Percentiles rank a stretch among this genome's conserved stretches.
These are phyloP conservation scores for Agrotis exclamationis DNA, from an alignment of 2,888 invertebrate species.

Conservation along the genomic window DNA sequence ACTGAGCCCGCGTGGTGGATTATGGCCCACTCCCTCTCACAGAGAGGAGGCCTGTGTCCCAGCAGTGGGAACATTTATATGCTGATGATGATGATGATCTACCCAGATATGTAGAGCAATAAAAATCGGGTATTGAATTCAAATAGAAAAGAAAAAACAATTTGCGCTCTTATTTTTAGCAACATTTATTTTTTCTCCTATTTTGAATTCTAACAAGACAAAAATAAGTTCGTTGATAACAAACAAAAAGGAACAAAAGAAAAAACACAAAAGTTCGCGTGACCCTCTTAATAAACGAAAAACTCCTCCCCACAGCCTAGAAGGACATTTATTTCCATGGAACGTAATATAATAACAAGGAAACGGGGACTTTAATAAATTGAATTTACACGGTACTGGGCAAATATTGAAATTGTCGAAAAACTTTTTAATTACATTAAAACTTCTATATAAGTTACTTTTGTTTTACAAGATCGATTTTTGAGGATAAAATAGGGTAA, in stretches of 20 bases:
- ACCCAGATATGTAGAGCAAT: background rate
- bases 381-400: constrained; percentile 7
- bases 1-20: too few species aligned
- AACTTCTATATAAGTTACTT: background rate
- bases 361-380: constrained; percentile 35
- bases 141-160: background rate
- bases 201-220: constrained; percentile 2
- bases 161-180: background rate
- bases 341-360: constrained; percentile 27
- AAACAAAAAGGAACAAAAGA: constrained; percentile 5
- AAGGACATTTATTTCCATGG: constrained; percentile 29
- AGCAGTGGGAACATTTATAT: too few species aligned
- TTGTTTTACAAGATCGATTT: background rate
- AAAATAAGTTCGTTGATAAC: too few species aligned
- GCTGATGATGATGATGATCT: too few species aligned
- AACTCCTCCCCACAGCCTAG: constrained; percentile 4
- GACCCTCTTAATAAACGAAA: constrained; percentile 26
- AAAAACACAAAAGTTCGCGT: constrained; percentile 26
- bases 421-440: constrained; percentile 17
- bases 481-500: background rate
- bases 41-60: too few species aligned
- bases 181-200: background rate
- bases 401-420: constrained; percentile 15
- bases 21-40: too few species aligned
- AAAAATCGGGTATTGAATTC: background rate